phyloP scores from a whole-genome alignment of 2,888 invertebrate genomes.

The Stenoptilia bipunctidactyla region DNA sequence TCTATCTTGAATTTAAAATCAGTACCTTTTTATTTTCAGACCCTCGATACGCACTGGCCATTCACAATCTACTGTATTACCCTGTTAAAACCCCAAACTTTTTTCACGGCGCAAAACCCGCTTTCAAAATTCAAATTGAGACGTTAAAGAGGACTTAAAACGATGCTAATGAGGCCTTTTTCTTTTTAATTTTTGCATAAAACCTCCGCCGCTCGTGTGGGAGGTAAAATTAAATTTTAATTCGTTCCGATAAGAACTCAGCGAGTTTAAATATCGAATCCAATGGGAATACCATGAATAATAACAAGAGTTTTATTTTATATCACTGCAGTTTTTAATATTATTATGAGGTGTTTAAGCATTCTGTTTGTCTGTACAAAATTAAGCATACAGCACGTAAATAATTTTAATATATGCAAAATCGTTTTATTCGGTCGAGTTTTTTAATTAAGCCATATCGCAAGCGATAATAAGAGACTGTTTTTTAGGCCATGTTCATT shows the following conservation, averaged over 20 bases:
- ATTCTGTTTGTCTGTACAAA: background rate
- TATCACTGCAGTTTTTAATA: background rate
- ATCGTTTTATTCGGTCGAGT: conserved; percentile 22
- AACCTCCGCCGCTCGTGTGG: conserved; percentile 21
- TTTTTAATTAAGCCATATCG: conserved; percentile 49
- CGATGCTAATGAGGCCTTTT: conserved; percentile 44
- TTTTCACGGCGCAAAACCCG: conserved; percentile 22
- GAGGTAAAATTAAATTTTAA: conserved; percentile 28
- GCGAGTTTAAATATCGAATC: background rate
- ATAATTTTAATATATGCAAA: conserved; percentile 30
- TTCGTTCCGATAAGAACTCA: conserved; percentile 17
- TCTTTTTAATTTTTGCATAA: conserved; percentile 42
- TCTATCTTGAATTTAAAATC: background rate
- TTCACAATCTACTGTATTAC: conserved; percentile 14
- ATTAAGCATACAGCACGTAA: conserved; percentile 10
- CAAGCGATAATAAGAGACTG: background rate
- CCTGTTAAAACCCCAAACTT: conserved; percentile 20
- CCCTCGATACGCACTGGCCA: conserved; percentile 5
- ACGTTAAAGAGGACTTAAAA: conserved; percentile 43
- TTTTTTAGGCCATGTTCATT: background rate
- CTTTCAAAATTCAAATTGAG: conserved; percentile 51
- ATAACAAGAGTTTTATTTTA: background rate
- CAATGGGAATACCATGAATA: conserved; percentile 4
- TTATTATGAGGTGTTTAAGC: background rate
- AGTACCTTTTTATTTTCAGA: conserved; percentile 3